Evolutionary conservation across 2,797 vertebrate genomes (phyloP), one percentile per base, ranked within the genome.

Genomic region (Spondyliosoma cantharus): DNA sequence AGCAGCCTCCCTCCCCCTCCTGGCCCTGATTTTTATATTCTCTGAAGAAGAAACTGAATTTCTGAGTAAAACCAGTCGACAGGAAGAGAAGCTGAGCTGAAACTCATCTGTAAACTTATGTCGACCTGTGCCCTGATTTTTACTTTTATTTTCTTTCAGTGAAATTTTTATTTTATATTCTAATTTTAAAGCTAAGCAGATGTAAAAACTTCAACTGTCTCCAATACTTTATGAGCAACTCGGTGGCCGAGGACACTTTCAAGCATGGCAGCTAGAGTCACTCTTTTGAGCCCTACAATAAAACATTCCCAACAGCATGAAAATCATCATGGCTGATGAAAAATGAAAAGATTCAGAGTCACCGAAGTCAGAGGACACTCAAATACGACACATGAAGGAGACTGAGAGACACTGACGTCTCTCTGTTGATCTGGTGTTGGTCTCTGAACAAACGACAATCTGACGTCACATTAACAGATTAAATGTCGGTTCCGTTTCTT

Each of bases 21-120:
- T 48, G 52, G 20, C 62, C 50, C 2, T 4, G 20, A 53, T 75
- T 63, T 63, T 16, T 46, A 14, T 49, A 53, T 62, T 69, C 25
- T 45, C 61, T 43, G 43, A 61, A 32, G 53, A 25, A 63, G 42
- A 57, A 70, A 71, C 17, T 43, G 37, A 53, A 9, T 16, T 7
- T 48, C 54, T 37, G 14, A 24, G 14, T 17, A 46, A 58, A 57
- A 49, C 16, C 52, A n/a, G 12, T 64, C 2, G 3, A 58, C 14
- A n/a, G 19, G 27, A 62, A 29, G 27, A 60, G 24, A 71, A 12
- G 25, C 32, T 9, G 32, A 37, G 12, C 1, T 49, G 46, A 42
- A 13, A 12, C 8, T 48, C 25, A 19, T 45, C 50, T 15, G n/a
- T 15, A 42, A 58, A 61, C 15, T 9, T 16, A 1, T 11, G 37